Conservation (phyloP, 1,140 invertebrate species). For the Philotrypesis tridentata region DNA sequence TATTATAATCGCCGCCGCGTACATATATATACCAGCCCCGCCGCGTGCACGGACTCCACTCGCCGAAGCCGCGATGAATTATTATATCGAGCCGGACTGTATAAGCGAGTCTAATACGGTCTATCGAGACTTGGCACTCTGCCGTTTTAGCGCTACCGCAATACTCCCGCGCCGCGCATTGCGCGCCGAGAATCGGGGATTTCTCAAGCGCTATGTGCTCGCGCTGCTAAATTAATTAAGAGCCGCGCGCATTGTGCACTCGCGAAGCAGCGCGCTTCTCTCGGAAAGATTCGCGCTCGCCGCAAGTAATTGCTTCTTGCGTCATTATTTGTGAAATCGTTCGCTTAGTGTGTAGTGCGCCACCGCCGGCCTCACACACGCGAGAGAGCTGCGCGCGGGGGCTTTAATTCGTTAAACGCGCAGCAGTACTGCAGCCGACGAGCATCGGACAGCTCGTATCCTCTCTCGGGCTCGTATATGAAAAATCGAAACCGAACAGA, state of each 20-base stretch:
- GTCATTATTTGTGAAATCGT: constrained; percentile 4
- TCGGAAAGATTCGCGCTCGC: not conserved
- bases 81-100: not conserved
- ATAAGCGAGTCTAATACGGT: not conserved
- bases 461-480: too few relatives aligned
- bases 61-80: constrained; percentile 27
- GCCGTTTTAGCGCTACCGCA: not conserved
- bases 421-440: not conserved
- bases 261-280: not conserved
- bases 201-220: not conserved
- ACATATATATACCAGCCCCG: too few relatives aligned
- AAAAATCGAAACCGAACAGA: constrained; percentile 25
- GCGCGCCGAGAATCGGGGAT: constrained; percentile 1
- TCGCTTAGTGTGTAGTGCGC: not conserved
- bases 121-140: constrained; percentile 13
- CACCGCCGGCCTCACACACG: not conserved
- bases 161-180: not conserved
- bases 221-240: constrained; percentile 26
- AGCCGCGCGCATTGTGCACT: not conserved
- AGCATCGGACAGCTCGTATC: too few relatives aligned
- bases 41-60: not conserved
- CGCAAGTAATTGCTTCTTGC: constrained; percentile 16
- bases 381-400: not conserved
- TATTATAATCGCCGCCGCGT: constrained; percentile 11
- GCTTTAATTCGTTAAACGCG: constrained; percentile 12